Base-by-base conservation (phyloP, 2,113 vertebrate species). In the Falco punctatus region DNA sequence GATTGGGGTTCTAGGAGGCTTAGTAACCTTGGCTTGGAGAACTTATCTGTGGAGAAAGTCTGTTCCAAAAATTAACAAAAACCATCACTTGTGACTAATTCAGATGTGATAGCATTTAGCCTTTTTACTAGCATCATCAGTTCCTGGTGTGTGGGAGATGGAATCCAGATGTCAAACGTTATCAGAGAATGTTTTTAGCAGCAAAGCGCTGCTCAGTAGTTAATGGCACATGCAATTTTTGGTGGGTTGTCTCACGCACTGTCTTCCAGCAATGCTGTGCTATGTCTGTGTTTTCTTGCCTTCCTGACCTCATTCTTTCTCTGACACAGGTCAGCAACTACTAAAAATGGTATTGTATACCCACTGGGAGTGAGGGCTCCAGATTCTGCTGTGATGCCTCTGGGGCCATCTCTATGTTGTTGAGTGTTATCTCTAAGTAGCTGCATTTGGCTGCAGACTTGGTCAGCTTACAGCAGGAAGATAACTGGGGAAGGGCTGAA, bases 291-390 rank as follows among this genome's bases (percentile, higher is more conserved):
- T 82, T 93, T 96, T 92, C 74, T 40, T 92, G 85, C 75, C 67
- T 88, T 94, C 67, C 77, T 91, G 93, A 95, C 81, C 73, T 54
- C 46, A 7, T 94, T 90, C 52, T 72, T 89, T 61, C 52, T 81
- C 44, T 64, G 65, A 57, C 58, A 33, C 1, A 17, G 71, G 62
- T 79, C 78, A 96, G 26, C 40, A 88, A 35, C 64, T 82, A 35
- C 87, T 90, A 81, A 91, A 96, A 94, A 83, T 89, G 65, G 59
- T 54, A 15, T 24, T 81, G 19, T 75, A 17, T 57, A 42, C 32
- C 70, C 79, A 61, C 14, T 12, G 62, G 74, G 74, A 75, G 22
- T 13, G 21, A 80, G 74, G n/a, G 42, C 65, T 96, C 58, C 71
- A 65, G 26, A 69, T 79, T 75, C 61, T 82, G 58, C 66, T 46